Conservation (phyloP, 2,888 invertebrate genomes). For the Stenolophus ochropezus region DNA sequence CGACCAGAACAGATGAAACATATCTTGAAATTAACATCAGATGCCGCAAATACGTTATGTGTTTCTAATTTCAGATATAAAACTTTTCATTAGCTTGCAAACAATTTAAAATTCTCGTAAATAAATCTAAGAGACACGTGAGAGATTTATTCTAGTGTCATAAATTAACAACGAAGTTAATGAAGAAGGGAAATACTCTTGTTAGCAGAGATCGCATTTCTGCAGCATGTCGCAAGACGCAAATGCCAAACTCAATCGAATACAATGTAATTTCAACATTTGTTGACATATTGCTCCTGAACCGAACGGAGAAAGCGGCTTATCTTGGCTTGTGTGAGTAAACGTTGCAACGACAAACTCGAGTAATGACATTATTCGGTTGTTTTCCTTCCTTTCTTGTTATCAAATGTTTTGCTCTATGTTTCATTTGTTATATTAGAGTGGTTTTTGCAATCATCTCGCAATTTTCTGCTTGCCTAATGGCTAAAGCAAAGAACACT, state of each 20-base stretch:
- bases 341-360: background rate
- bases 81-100: too few species aligned
- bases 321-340: background rate
- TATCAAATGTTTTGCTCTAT: background rate
- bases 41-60: too few species aligned
- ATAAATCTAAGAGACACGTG: background rate
- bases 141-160: slow-evolving; percentile 14
- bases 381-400: background rate
- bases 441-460: background rate
- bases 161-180: slow-evolving; percentile 29
- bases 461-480: background rate
- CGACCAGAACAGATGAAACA: background rate
- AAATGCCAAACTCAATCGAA: slow-evolving; percentile 9
- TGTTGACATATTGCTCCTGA: slow-evolving; percentile 8
- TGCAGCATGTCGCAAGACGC: background rate
- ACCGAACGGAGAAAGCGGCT: slow-evolving; percentile 4
- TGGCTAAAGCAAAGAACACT: too few species aligned
- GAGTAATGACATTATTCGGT: background rate
- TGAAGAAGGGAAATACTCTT: slow-evolving; percentile 25
- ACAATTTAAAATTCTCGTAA: background rate
- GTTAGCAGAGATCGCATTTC: slow-evolving; percentile 24
- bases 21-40: background rate
- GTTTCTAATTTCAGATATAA: background rate
- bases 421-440: background rate
- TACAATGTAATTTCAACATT: slow-evolving; percentile 29